Evolutionary conservation across 2,797 vertebrate species (phyloP).

Genomic region (Threskiornis aethiopicus): DNA sequence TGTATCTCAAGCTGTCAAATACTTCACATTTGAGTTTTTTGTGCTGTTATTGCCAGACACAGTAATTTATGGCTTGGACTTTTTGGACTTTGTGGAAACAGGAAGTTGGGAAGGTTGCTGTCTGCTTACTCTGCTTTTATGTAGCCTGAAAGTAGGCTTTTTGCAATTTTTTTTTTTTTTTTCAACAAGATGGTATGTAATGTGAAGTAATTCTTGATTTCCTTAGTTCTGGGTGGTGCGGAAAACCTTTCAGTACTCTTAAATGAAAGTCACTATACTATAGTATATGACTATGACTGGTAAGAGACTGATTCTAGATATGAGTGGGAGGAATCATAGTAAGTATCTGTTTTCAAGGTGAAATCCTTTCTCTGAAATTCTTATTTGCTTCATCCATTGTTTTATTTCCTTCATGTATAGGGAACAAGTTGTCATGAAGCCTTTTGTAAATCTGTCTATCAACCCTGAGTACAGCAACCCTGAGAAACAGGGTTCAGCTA

Average conservation of each 20-base stretch:
- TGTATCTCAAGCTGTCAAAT: neutral
- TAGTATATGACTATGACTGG: too few relatives aligned
- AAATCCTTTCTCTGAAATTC: neutral
- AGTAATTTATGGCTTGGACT: too few relatives aligned
- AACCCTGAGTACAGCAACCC: neutral
- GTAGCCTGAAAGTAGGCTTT: neutral
- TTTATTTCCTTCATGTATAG: neutral
- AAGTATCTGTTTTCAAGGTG: neutral
- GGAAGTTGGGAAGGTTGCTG: neutral
- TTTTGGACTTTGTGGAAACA: neutral
- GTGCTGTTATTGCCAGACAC: neutral
- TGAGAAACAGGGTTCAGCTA: neutral
- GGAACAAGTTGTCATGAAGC: neutral
- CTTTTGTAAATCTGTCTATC: neutral
- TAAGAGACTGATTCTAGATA: neutral
- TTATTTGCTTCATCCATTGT: neutral
- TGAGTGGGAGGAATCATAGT: neutral
- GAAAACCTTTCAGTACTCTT: neutral
- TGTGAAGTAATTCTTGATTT: neutral
- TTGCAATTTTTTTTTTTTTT: neutral
- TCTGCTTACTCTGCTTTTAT: neutral
- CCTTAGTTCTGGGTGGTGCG: neutral
- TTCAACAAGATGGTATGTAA: neutral
- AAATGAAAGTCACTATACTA: neutral
- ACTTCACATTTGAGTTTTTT: neutral